Evolutionary conservation across 1,140 invertebrate genomes (phyloP).

Genomic region (Hylyphantes graminicola): DNA sequence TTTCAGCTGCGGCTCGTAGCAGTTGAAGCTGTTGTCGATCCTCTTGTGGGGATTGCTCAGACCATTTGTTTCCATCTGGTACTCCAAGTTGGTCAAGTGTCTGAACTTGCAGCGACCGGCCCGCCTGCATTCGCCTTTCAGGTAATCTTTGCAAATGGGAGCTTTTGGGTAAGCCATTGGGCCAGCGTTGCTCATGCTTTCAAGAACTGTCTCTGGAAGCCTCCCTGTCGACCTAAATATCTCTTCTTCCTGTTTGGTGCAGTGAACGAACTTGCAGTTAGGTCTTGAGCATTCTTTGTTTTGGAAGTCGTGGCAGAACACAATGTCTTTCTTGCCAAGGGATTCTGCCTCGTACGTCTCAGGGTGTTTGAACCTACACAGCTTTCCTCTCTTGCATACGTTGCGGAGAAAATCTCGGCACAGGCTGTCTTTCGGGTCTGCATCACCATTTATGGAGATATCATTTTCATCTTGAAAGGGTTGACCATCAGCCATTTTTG

Average conservation of each 20-base stretch:
- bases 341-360: conserved; percentile 69
- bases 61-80: conserved; percentile 61
- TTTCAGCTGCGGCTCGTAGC: conserved; percentile 63
- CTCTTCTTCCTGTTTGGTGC: conserved; percentile 81
- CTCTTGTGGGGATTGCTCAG: conserved; percentile 19
- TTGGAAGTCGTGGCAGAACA: conserved; percentile 89
- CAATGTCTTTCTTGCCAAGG: conserved; percentile 65
- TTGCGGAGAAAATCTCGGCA: conserved; percentile 75
- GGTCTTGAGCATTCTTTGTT: conserved; percentile 77
- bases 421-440: conserved; percentile 61
- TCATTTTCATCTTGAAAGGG: conserved; percentile 9
- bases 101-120: conserved; percentile 72
- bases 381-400: conserved; percentile 80
- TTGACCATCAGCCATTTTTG: conserved; percentile 41
- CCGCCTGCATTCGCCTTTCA: conserved; percentile 78
- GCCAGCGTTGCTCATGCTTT: conserved; percentile 63
- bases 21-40: conserved; percentile 51
- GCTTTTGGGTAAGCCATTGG: conserved; percentile 59
- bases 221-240: conserved; percentile 78
- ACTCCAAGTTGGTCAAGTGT: conserved; percentile 68
- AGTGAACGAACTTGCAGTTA: conserved; percentile 82
- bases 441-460: conserved; percentile 33
- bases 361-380: conserved; percentile 80
- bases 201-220: conserved; percentile 74
- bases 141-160: conserved; percentile 81